Conservation (phyloP, 2,888 invertebrate genomes). For the Formica aserva region DNA sequence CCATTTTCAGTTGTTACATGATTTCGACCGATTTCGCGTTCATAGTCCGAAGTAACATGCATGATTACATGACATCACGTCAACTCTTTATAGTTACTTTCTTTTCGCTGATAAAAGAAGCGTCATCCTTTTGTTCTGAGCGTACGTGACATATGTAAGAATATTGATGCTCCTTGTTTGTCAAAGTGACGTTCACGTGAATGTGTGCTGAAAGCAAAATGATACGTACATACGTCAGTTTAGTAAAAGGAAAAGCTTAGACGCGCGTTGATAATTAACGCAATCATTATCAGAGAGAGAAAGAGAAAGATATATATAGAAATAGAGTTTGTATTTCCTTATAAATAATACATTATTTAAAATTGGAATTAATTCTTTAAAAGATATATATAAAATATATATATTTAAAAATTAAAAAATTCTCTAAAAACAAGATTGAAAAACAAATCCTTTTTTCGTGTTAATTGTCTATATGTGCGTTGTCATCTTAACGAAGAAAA, state of each 20-base stretch:
- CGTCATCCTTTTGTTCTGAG: constrained; percentile 4
- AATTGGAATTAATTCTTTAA: not conserved
- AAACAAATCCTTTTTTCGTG: not conserved
- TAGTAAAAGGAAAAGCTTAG: not conserved
- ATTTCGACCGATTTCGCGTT: not conserved
- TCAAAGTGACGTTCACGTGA: constrained; percentile 23
- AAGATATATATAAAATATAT: not conserved
- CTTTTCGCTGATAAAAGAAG: constrained; percentile 25
- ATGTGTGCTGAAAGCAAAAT: constrained; percentile 36
- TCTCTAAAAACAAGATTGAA: not conserved
- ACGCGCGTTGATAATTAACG: not conserved
- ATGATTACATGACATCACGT: not conserved
- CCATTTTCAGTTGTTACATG: constrained; percentile 4
- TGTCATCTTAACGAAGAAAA: not conserved
- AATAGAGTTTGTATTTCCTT: not conserved
- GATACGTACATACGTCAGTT: constrained; percentile 16
- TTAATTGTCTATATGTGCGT: not conserved
- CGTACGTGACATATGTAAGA: constrained; percentile 9
- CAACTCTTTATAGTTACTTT: constrained; percentile 24
- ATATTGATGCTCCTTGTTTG: constrained; percentile 27
- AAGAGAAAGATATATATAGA: not conserved
- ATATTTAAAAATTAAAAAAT: not conserved
- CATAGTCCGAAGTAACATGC: not conserved
- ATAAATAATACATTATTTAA: not conserved
- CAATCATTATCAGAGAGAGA: not conserved